phyloP scores from a whole-genome alignment of 2,113 vertebrate genomes.

The Mohoua ochrocephala region DNA sequence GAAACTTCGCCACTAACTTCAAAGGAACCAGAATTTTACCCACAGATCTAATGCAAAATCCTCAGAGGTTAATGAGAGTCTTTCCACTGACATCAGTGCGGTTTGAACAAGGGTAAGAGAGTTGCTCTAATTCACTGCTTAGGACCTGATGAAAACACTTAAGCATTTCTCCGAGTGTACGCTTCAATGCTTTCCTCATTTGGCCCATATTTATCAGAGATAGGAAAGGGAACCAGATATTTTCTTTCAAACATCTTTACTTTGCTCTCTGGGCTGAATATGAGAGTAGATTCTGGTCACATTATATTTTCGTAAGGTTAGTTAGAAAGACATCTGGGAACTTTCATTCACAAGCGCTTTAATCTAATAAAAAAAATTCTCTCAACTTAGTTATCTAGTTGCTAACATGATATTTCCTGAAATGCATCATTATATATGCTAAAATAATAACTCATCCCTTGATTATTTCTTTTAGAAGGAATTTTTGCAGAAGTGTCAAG shows the following conservation, averaged over 20 bases:
- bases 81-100: neutral
- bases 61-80: conserved; percentile 43
- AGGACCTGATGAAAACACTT: neutral
- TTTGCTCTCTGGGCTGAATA: neutral
- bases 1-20: neutral
- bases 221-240: neutral
- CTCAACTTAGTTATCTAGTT: neutral
- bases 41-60: conserved; percentile 17
- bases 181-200: neutral
- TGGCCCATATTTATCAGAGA: neutral
- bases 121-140: conserved; percentile 2
- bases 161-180: neutral
- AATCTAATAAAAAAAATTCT: neutral
- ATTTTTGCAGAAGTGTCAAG: conserved; percentile 21
- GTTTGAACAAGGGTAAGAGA: neutral
- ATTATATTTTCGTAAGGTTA: neutral
- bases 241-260: neutral
- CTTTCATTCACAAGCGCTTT: neutral
- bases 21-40: conserved; percentile 11
- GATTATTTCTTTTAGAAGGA: conserved; percentile 26
- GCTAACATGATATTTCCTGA: neutral
- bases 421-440: neutral
- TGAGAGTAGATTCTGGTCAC: neutral
- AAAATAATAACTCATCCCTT: conserved; percentile 22
- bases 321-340: neutral